Evolutionary conservation across 2,888 invertebrate genomes (phyloP), one percentile per base, ranked within the genome.

Genomic region (Cantharis nigra): DNA sequence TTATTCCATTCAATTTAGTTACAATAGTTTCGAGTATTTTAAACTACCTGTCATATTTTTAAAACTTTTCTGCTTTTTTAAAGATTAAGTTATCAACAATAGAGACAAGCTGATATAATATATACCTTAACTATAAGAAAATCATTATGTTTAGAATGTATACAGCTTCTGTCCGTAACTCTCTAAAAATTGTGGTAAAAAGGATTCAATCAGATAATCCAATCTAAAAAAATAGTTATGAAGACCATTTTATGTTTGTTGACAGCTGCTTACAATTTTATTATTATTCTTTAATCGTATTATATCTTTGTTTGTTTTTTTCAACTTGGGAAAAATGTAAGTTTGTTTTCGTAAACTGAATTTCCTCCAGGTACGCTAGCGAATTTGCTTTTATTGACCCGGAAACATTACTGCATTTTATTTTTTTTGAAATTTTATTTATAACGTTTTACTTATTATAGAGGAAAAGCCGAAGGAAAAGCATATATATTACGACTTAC

Each of bases 181-280:
- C 64, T 64, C 28, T 10, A 49, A 64, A 64, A 71, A 64, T 71
- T 63, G 49, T n/a, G 49, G 23, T 28, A 28, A 70, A 70, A 70
- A 71, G 71, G 71, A 71, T 71, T 63, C 64, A 64, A 64, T 63
- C 63, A 64, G 71, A 71, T 71, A 71, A 71, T 70, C 70, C 70
- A 70, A 70, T 70, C 70, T 30, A 13, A 63, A 63, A 49, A 70
- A 23, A 10, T 71, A 64, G 16, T 63, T 71, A 64, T 71, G 64
- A 71, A 16, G 71, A 26, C 71, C 49, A n/a, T 49, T n/a, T 49
- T 49, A n/a, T 49, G 49, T 49, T 71, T 49, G 20, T 28, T 71
- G 71, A 71, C 71, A 71, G 71, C 71, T 71, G 71, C 64, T 49
- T 49, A 33, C 13, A 13, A 33, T 33, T 33, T 33, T n/a, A 33